phyloP scores from a whole-genome alignment of 1,140 invertebrate genomes.

The Forficula auricularia region DNA sequence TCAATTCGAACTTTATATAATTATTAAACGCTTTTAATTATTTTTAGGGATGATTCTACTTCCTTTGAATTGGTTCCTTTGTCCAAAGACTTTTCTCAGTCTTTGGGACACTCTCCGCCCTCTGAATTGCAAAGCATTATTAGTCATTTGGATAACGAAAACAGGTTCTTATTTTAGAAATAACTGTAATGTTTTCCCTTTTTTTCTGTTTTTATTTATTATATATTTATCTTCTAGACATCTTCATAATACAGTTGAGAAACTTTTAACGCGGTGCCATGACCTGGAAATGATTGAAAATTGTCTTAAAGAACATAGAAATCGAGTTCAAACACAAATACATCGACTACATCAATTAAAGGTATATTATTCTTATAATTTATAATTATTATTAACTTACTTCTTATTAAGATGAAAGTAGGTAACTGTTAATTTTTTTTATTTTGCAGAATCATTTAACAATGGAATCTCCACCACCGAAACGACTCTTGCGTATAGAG shows the following conservation, averaged over 20 bases:
- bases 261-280: conserved; percentile 19
- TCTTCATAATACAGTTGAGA: conserved; percentile 21
- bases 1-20: conserved; percentile 1
- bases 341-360: conserved; percentile 37
- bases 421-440: conserved; percentile 3
- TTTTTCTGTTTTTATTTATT: conserved; percentile 3
- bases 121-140: conserved; percentile 39
- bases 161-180: conserved; percentile 25
- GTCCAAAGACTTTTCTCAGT: conserved; percentile 13
- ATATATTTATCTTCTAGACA: conserved; percentile 15
- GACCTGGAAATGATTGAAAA: conserved; percentile 25
- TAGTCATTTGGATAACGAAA: conserved; percentile 37
- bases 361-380: conserved; percentile 19
- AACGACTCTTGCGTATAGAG: no score
- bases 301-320: conserved; percentile 32
- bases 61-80: conserved; percentile 1
- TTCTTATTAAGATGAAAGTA: conserved; percentile 19
- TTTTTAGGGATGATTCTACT: neutral
- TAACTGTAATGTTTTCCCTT: neutral
- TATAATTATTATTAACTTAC: neutral
- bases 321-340: conserved; percentile 35
- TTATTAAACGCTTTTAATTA: conserved; percentile 1
- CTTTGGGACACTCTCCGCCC: conserved; percentile 18
- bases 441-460: conserved; percentile 22
- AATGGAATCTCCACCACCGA: conserved; percentile 23